These are phyloP conservation scores for Tympanuchus pallidicinctus DNA, from an alignment of 2,113 vertebrate genomes.

Conservation along the genomic window DNA sequence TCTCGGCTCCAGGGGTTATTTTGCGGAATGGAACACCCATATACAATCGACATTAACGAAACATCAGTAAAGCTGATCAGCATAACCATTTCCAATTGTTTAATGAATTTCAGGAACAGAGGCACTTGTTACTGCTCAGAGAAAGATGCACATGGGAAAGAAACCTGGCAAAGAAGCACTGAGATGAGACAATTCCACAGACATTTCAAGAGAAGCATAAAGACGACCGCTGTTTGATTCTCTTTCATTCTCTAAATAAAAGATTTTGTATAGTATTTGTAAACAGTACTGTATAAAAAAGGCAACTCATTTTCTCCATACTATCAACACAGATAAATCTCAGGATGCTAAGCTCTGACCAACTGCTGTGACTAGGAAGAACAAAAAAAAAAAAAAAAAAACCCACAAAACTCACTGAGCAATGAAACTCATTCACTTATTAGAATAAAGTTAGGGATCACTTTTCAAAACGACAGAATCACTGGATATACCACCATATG, in stretches of 20 bases:
- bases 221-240: not conserved
- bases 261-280: not conserved
- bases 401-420: not conserved
- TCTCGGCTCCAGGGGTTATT: not conserved
- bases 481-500: not conserved
- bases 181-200: not conserved
- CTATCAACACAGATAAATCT: not conserved
- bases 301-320: not conserved
- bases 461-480: not conserved
- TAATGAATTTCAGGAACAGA: constrained; percentile 9
- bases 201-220: not conserved
- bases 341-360: not conserved
- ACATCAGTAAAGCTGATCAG: not conserved
- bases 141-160: not conserved
- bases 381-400: not conserved
- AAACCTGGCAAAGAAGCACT: not conserved
- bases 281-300: not conserved
- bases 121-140: not conserved
- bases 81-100: not conserved
- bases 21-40: not conserved
- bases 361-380: not conserved
- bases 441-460: not conserved
- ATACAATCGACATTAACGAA: not conserved
- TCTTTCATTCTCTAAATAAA: not conserved
- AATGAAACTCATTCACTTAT: not conserved